phyloP scores from a whole-genome alignment of 2,797 vertebrate species.

The Oreortyx pictus region DNA sequence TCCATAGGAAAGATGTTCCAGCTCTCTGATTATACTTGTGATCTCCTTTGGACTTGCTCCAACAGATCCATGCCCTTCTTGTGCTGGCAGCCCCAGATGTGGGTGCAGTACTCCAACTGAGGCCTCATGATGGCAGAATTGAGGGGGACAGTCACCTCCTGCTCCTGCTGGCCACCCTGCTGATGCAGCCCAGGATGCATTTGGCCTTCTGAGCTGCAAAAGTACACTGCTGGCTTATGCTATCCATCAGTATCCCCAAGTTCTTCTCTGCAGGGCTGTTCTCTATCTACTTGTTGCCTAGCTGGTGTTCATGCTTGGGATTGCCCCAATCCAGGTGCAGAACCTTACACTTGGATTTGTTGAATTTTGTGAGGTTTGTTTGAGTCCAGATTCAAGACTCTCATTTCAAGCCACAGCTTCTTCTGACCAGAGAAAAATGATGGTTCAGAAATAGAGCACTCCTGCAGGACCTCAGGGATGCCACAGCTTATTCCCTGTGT shows the following conservation, averaged over 20 bases:
- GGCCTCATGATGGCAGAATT: not conserved
- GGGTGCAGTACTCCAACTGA: not conserved
- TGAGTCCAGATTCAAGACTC: too few species aligned
- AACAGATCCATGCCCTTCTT: not conserved
- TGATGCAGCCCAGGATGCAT: not conserved
- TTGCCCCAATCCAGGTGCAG: not conserved
- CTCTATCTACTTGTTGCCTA: not conserved
- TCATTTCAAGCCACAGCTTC: not conserved
- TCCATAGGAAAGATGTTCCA: not conserved
- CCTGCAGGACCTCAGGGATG: not conserved
- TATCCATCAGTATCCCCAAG: not conserved
- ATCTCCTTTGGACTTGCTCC: not conserved
- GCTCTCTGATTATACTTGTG: not conserved
- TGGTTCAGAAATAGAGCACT: not conserved
- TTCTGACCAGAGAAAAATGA: not conserved
- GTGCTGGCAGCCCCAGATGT: not conserved
- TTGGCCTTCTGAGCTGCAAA: not conserved
- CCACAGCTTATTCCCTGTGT: not conserved
- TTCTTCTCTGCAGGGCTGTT: not conserved
- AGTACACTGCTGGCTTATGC: not conserved
- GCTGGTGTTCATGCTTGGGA: not conserved
- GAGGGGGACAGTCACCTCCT: not conserved
- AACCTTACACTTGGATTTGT: not conserved
- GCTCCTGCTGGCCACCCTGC: not conserved
- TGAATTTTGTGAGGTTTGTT: not conserved